phyloP scores from a whole-genome alignment of 1,140 invertebrate genomes.

The Acromyrmex heyeri region DNA sequence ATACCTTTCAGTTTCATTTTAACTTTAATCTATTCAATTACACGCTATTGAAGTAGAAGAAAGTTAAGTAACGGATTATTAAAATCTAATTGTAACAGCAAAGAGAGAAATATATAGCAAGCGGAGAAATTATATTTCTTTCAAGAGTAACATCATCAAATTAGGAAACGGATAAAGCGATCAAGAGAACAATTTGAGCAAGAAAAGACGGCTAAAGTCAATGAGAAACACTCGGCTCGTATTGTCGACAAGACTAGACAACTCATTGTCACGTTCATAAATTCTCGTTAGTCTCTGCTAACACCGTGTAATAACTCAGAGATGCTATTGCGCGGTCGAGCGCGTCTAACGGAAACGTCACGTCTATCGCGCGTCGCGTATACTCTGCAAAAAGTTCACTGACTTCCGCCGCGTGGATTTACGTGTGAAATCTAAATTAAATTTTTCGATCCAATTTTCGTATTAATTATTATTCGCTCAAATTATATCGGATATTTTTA shows the following conservation, averaged over 20 bases:
- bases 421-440: neutral
- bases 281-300: conserved; percentile 58
- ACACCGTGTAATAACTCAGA: conserved; percentile 25
- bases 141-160: neutral
- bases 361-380: conserved; percentile 32
- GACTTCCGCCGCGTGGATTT: conserved; percentile 12
- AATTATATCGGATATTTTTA: neutral
- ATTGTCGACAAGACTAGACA: conserved; percentile 32
- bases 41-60: neutral
- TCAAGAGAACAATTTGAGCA: conserved; percentile 6
- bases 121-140: neutral
- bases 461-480: neutral
- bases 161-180: neutral
- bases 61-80: neutral
- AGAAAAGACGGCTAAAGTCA: conserved; percentile 32
- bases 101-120: neutral
- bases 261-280: conserved; percentile 64
- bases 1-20: neutral
- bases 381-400: conserved; percentile 51
- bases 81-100: neutral
- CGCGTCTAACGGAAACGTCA: conserved; percentile 57
- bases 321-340: conserved; percentile 46
- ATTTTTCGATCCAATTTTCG: neutral
- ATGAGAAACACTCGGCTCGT: neutral
- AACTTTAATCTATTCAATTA: neutral